phyloP scores from a whole-genome alignment of 2,113 vertebrate genomes.

The Eolophus roseicapilla region DNA sequence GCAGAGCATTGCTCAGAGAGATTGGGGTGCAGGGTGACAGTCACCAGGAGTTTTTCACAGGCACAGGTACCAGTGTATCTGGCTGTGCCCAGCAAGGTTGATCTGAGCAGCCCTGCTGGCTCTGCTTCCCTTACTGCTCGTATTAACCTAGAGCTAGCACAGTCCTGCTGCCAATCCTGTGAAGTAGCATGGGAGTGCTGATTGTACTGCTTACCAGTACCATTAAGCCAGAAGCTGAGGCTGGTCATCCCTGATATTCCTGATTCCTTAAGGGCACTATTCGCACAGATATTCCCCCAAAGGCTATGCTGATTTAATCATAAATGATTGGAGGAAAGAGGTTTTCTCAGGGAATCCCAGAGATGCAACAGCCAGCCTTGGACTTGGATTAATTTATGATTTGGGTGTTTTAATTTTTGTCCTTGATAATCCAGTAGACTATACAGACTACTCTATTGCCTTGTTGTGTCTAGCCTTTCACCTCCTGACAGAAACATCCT shows the following conservation, averaged over 20 bases:
- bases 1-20: background rate
- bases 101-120: background rate
- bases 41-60: background rate
- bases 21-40: rapidly evolving
- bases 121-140: background rate
- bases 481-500: background rate
- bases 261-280: background rate
- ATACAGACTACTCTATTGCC: background rate
- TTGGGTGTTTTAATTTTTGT: background rate
- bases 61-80: background rate
- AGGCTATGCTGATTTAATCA: background rate
- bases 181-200: background rate
- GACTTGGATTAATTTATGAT: background rate
- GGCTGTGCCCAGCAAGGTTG: background rate
- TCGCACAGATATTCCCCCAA: background rate
- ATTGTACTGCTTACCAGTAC: background rate
- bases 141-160: background rate
- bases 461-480: background rate
- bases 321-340: background rate
- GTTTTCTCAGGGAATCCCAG: background rate
- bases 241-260: background rate
- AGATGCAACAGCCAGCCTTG: background rate
- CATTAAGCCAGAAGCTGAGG: background rate
- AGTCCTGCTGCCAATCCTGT: rapidly evolving
- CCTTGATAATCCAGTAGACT: background rate